Evolutionary conservation across 2,888 invertebrate genomes (phyloP), one percentile per base, ranked within the genome.

Genomic region (Cylloceria caligata): DNA sequence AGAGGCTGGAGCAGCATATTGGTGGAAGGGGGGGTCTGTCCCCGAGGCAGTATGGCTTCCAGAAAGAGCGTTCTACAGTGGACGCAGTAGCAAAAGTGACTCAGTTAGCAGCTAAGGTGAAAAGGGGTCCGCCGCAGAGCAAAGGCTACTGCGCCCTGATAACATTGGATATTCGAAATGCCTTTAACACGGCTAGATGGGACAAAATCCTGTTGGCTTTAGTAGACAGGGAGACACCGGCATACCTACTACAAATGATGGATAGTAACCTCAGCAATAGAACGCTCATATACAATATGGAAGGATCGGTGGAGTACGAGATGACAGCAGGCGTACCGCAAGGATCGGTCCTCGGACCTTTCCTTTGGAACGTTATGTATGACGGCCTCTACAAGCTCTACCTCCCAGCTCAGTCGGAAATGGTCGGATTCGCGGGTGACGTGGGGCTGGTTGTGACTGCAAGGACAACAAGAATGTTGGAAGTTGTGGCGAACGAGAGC

Each of bases 231-330:
- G n/a, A 34, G 39, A 52, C 30, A n/a, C n/a, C n/a, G n/a, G n/a
- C n/a, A n/a, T n/a, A n/a, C n/a, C n/a, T n/a, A n/a, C n/a, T n/a
- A n/a, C n/a, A n/a, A n/a, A n/a, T n/a, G n/a, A n/a, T n/a, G n/a
- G n/a, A n/a, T n/a, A n/a, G n/a, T n/a, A n/a, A n/a, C n/a, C n/a
- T n/a, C n/a, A n/a, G n/a, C n/a, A n/a, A n/a, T n/a, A n/a, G n/a
- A n/a, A n/a, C n/a, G 11, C 78, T 79, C 2, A 34, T 55, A 3
- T 80, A 77, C 34, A 49, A 72, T 5, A 77, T 80, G 9, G 80
- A 64, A 6, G 68, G 75, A 13, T 16, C 30, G 3, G n/a, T 27
- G 2, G 55, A 60, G 49, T 55, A 68, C 21, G 47, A 62, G 34
- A 36, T 72, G 4, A 78, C 62, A n/a, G 62, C 71, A 49, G 71